Evolutionary conservation across 2,797 vertebrate genomes (phyloP), one percentile per base, ranked within the genome.

Genomic region (Diplodus sargus): DNA sequence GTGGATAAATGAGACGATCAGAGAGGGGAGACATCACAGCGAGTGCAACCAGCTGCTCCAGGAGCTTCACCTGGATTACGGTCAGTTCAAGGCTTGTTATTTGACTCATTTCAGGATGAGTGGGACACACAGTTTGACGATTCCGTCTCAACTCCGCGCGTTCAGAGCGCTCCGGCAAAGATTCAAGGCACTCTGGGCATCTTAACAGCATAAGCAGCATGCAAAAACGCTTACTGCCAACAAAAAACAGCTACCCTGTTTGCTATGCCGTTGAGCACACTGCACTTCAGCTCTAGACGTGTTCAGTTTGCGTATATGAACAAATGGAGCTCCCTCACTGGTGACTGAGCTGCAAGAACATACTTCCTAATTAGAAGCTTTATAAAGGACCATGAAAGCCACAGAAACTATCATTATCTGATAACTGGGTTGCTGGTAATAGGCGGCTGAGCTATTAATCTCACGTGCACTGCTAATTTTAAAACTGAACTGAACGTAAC

Each of bases 321-420:
- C 34, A 34, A 56, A 56, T 51, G 54, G 30, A 61, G 53, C 57
- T 53, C 14, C 23, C 47, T 71, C 25, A 49, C 34, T 34, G 22
- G 25, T 59, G 25, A 70, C 49, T 65, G 20, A 45, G 25, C 39
- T 61, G 49, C 23, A 39, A 43, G 30, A 47, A 42, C 62, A 45
- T 76, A 76, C 60, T 65, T 70, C 30, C 52, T 78, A 4, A 25
- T 70, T 78, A 66, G 86, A 86, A 62, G 51, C 57, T 73, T 82
- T 80, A 78, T 76, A 80, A 67, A 58, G 72, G 52, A 49, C 43
- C n/a, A 70, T 64, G 22, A 67, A 80, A 22, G 52, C 48, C 64
- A 74, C 72, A 58, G 30, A 61, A 74, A 61, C 65, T 54, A 39
- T 76, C 48, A 43, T 67, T 48, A 78, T 57, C n/a, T n/a, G n/a